These are phyloP conservation scores for Drosophila bocki DNA, from an alignment of 1,140 invertebrate species.

Conservation along the genomic window DNA sequence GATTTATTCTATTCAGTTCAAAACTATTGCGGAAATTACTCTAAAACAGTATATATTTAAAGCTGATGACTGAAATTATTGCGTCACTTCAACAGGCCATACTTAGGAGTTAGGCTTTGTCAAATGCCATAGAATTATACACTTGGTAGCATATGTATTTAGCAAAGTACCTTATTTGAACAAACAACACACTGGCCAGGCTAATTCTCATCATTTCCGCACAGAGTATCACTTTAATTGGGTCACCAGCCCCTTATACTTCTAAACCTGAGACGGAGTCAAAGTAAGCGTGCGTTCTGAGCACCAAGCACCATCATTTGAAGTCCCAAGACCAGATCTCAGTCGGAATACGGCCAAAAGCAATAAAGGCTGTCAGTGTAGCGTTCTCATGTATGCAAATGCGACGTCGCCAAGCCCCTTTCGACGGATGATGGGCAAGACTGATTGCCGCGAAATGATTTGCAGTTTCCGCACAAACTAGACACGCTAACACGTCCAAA, in stretches of 20 bases:
- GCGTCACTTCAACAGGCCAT: background rate
- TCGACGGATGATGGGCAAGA: background rate
- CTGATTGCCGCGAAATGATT: constrained; percentile 12
- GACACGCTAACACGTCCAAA: constrained; percentile 18
- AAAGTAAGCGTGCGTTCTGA: background rate
- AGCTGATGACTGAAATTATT: background rate
- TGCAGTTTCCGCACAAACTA: constrained; percentile 15
- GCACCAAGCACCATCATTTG: background rate
- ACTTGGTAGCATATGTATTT: background rate
- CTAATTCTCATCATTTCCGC: constrained; percentile 11
- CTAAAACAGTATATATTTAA: background rate
- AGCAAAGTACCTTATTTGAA: background rate
- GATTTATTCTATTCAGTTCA: background rate
- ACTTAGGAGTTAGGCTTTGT: background rate
- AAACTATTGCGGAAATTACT: no score
- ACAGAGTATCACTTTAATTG: constrained; percentile 2
- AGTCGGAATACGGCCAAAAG: background rate
- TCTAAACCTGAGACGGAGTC: background rate
- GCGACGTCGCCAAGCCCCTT: background rate
- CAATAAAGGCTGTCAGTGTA: background rate
- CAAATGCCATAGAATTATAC: constrained; percentile 9
- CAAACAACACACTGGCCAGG: background rate
- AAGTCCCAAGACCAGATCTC: background rate
- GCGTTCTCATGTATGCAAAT: constrained; percentile 16
- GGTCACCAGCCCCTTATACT: background rate